Base-by-base conservation (phyloP, 2,113 vertebrate genomes). In the Aegotheles bennettii region DNA sequence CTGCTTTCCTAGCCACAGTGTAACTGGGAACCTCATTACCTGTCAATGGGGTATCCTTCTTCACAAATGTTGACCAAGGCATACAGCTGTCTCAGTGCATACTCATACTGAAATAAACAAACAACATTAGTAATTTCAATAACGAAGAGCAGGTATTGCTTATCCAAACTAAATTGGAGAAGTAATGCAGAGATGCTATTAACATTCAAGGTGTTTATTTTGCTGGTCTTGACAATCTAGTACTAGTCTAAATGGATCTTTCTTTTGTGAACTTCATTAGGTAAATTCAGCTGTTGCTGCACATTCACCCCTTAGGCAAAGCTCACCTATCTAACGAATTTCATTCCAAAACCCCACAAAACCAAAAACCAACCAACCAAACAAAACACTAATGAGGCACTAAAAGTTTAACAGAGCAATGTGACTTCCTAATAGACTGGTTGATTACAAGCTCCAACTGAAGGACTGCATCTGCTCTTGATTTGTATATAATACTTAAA, bases 1-100 rank as follows among this genome's bases (percentile, higher is more conserved):
- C 77, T 63, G 45, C 13, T 53, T 50, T 70, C 71, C 40, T 6
- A 87, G 64, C 18, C 48, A 73, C 2, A 3, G 33, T 2, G 2
- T n/a, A 17, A 11, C 25, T 63, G 31, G 53, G 36, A 89, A 29
- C 31, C 18, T 82, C 36, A 3, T 98, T 98, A 99, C 99, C 99
- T 99, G 80, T 98, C 97, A 31, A 94, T 59, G 6, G 98, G 81
- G 68, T 99, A 98, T 65, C 98, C 98, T 79, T 82, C 93, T 96
- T 99, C 99, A 91, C 99, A 99, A 79, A 99, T 94, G 84, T 99
- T 99, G 95, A 98, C 98, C 95, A 99, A 98, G 70, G 98, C 98
- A 12, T 99, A 99, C 75, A 99, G 95, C 43, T 99, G 98, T 92
- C 98, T 98, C 96, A 99, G 94, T 8, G 99, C 99, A 38, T 99